Conservation (phyloP, 2,797 vertebrate genomes). For the Falco biarmicus region DNA sequence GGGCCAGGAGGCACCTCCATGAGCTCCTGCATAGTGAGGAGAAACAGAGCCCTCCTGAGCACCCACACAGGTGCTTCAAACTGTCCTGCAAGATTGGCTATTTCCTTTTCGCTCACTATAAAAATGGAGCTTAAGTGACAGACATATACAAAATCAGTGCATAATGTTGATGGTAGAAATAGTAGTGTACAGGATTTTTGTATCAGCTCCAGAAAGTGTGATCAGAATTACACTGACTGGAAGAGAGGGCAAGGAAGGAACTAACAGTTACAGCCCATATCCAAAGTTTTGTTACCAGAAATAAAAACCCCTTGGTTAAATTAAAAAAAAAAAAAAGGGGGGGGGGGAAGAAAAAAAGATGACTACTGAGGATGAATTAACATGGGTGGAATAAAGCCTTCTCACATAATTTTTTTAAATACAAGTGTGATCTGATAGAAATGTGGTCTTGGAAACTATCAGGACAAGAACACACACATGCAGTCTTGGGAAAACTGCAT, state of each 20-base stretch:
- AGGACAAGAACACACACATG: neutral
- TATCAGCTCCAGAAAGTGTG: neutral
- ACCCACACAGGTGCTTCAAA: rapidly evolving
- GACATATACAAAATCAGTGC: neutral
- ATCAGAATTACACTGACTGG: neutral
- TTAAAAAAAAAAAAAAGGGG: neutral
- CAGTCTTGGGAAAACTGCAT: neutral
- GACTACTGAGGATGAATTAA: neutral
- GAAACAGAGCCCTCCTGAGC: neutral
- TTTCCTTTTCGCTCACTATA: neutral
- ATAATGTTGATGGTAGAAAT: neutral
- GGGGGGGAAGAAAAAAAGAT: neutral
- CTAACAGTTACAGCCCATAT: neutral
- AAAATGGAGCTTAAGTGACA: neutral
- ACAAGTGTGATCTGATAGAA: neutral
- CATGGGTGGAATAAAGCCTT: neutral
- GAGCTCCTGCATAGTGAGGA: neutral
- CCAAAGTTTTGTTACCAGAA: neutral
- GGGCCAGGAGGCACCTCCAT: neutral
- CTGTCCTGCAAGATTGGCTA: neutral
- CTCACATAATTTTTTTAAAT: neutral
- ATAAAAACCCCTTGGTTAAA: neutral
- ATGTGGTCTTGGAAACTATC: neutral
- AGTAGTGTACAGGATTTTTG: neutral
- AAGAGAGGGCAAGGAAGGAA: slow-evolving; percentile 24